Conservation (phyloP, 1,140 invertebrate genomes). For the Nasonia giraulti region DNA sequence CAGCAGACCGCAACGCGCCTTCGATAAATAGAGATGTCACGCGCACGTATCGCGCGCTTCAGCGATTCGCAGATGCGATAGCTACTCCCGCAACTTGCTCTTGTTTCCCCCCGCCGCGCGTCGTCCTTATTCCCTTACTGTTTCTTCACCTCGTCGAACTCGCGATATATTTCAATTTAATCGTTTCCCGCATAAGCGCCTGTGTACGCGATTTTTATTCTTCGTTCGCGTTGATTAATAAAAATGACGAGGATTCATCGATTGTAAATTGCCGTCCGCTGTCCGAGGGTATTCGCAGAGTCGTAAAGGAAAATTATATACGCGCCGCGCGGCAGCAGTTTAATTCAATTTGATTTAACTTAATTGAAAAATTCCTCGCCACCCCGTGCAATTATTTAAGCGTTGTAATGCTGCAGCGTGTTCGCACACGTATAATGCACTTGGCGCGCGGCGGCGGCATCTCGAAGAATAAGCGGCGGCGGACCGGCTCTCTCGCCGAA, state of each 20-base stretch:
- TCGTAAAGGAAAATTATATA: not conserved
- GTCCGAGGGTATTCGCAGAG: not conserved
- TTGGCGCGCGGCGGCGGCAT: not conserved
- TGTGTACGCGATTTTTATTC: no score
- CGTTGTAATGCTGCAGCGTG: not conserved
- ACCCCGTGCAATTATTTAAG: constrained; percentile 24
- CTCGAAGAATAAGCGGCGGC: no score
- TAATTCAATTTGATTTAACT: constrained; percentile 32
- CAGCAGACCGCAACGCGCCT: constrained; percentile 34
- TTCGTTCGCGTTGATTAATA: no score
- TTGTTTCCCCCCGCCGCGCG: not conserved
- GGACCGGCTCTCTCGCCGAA: constrained; percentile 10
- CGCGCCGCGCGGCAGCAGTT: not conserved
- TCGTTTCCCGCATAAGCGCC: not conserved
- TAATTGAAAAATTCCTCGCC: constrained; percentile 38
- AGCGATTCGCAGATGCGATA: constrained; percentile 44
- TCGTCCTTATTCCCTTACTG: constrained; percentile 1
- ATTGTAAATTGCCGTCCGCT: not conserved
- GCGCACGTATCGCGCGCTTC: constrained; percentile 49
- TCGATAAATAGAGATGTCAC: constrained; percentile 55
- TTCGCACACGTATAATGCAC: not conserved
- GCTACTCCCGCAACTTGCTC: not conserved
- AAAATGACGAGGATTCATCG: no score
- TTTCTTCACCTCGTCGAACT: not conserved
- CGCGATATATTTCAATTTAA: not conserved